Evolutionary conservation across 2,888 invertebrate genomes (phyloP).

Genomic region (Allygus modestus): DNA sequence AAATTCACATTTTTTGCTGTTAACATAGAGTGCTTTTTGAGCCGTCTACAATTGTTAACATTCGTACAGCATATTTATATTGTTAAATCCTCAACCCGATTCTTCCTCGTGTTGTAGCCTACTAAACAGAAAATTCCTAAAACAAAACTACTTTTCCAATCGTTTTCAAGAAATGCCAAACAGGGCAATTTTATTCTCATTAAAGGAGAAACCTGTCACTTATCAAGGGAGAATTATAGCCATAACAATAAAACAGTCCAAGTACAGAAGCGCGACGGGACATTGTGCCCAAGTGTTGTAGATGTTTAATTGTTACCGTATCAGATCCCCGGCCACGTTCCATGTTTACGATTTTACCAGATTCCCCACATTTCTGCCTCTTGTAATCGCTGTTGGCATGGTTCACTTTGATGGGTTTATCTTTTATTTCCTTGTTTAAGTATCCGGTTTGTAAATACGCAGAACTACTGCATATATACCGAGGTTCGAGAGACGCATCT

Average conservation of each 20-base stretch:
- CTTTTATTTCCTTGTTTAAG: slow-evolving; percentile 19
- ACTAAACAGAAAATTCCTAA: not conserved
- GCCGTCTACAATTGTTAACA: no score
- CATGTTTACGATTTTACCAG: slow-evolving; percentile 27
- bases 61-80: no score
- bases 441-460: not conserved
- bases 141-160: not conserved
- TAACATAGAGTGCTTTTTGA: no score
- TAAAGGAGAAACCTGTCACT: slow-evolving; percentile 26
- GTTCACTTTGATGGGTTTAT: slow-evolving; percentile 28
- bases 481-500: not conserved
- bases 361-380: slow-evolving; percentile 28
- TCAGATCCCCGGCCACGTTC: not conserved
- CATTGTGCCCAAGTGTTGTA: not conserved
- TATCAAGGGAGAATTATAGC: slow-evolving; percentile 1
- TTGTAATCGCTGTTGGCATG: slow-evolving; percentile 6
- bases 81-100: no score
- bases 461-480: slow-evolving; percentile 5
- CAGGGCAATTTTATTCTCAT: no score
- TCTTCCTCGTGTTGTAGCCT: no score
- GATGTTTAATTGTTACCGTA: slow-evolving; percentile 28
- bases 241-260: slow-evolving; percentile 23
- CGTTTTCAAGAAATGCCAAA: not conserved
- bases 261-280: not conserved
- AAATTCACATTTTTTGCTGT: no score